These are phyloP conservation scores for Phrynosoma platyrhinos DNA, from an alignment of 2,113 vertebrate species.

Conservation along the genomic window DNA sequence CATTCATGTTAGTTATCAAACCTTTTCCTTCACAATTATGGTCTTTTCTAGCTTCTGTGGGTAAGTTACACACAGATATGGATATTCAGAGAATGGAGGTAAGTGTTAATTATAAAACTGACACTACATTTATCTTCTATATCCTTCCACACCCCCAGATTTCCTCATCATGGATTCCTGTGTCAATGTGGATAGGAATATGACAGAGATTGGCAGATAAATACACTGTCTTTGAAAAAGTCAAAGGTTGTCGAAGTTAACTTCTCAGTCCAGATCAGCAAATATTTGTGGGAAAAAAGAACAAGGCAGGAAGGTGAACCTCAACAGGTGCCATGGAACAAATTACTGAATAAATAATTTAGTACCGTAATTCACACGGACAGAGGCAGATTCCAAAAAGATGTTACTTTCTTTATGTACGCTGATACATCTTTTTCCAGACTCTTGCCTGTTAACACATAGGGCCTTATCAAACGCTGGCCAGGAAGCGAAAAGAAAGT, in stretches of 20 bases:
- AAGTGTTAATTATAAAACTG: slow-evolving; percentile 18
- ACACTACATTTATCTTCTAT: not conserved
- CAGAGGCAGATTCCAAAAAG: not conserved
- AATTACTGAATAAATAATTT: not conserved
- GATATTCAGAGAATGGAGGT: not conserved
- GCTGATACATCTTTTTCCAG: not conserved
- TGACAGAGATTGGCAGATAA: slow-evolving; percentile 4
- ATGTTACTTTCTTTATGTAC: not conserved
- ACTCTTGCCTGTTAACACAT: too few species aligned
- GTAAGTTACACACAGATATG: not conserved
- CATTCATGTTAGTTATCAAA: not conserved
- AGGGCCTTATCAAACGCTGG: too few species aligned
- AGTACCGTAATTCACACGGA: not conserved
- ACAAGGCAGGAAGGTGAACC: not conserved
- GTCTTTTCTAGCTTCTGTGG: not conserved
- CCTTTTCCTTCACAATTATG: slow-evolving; percentile 5
- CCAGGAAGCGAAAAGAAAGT: too few species aligned
- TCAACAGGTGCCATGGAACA: not conserved
- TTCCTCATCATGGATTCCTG: slow-evolving; percentile 3
- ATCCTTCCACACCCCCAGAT: too few species aligned
- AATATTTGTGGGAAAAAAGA: not conserved
- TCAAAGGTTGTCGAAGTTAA: not conserved
- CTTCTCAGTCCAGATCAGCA: not conserved
- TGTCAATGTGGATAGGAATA: not conserved
- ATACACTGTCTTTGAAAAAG: not conserved